Percentiles rank a stretch among this genome's conserved stretches.
Conservation (phyloP, 2,888 invertebrate species). For the Aspidiotus rigidus region DNA sequence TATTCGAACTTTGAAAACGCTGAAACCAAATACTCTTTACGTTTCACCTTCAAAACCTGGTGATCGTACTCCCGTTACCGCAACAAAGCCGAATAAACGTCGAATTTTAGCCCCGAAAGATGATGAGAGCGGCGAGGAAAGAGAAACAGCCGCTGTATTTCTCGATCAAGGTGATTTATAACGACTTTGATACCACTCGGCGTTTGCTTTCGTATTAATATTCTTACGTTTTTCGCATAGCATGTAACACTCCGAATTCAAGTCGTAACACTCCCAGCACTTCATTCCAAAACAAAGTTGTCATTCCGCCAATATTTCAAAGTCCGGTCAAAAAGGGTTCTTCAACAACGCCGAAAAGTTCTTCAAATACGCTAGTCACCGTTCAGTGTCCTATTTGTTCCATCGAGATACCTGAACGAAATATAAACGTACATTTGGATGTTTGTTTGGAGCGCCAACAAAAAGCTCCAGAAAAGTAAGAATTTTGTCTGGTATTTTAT, state of each 20-base stretch:
- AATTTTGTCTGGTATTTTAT: background rate
- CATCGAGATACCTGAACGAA: conserved; percentile 43
- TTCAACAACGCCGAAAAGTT: background rate
- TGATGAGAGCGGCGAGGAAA: background rate
- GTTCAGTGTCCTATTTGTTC: conserved; percentile 46
- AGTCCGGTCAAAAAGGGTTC: conserved; percentile 24
- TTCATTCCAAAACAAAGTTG: conserved; percentile 9
- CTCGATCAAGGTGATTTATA: background rate
- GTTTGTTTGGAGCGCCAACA: conserved; percentile 44
- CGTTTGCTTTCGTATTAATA: no score
- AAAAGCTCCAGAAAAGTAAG: conserved; percentile 11
- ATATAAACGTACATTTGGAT: conserved; percentile 48
- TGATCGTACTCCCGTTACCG: background rate
- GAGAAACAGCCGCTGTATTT: background rate
- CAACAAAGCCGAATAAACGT: background rate
- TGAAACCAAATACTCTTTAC: conserved; percentile 19
- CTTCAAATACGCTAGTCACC: background rate
- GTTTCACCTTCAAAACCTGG: background rate
- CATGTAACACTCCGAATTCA: background rate
- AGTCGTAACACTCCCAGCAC: background rate
- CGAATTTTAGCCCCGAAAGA: background rate
- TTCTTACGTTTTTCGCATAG: background rate
- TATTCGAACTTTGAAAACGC: conserved; percentile 38
- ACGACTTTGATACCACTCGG: background rate
- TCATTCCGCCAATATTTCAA: conserved; percentile 17